Conservation (phyloP, 2,113 vertebrate genomes). For the Sturnus vulgaris region DNA sequence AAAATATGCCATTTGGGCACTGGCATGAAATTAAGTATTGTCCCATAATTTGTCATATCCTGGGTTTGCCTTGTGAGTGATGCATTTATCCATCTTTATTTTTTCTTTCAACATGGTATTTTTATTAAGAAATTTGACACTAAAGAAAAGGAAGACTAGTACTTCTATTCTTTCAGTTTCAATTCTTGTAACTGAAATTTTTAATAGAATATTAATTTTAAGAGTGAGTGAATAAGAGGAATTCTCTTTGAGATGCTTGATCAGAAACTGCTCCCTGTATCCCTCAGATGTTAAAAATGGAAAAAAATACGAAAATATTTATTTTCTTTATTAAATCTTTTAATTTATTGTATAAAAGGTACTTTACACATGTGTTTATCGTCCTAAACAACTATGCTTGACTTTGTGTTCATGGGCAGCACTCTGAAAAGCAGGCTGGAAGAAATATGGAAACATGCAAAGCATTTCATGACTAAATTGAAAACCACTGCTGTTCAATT, state of each 20-base stretch:
- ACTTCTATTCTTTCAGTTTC: neutral
- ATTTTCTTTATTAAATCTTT: neutral
- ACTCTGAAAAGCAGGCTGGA: neutral
- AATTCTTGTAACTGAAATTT: neutral
- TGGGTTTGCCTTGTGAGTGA: conserved; percentile 24
- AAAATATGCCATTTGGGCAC: conserved; percentile 42
- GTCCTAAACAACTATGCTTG: neutral
- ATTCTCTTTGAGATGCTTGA: neutral
- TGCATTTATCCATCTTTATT: neutral
- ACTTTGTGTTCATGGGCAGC: neutral
- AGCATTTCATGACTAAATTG: neutral
- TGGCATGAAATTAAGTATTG: conserved; percentile 54
- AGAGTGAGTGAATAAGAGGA: neutral
- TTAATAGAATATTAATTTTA: neutral
- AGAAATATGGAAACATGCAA: neutral
- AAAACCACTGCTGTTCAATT: neutral
- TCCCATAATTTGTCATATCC: conserved; percentile 57
- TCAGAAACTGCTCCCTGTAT: neutral
- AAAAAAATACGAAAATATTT: neutral
- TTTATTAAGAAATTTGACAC: neutral
- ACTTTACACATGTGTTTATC: neutral
- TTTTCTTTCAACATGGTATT: neutral
- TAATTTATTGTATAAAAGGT: neutral
- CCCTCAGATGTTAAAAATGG: neutral
- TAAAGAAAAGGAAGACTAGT: neutral